Evolutionary conservation across 2,888 invertebrate species (phyloP).

Genomic region (Balanococcus diminutus): DNA sequence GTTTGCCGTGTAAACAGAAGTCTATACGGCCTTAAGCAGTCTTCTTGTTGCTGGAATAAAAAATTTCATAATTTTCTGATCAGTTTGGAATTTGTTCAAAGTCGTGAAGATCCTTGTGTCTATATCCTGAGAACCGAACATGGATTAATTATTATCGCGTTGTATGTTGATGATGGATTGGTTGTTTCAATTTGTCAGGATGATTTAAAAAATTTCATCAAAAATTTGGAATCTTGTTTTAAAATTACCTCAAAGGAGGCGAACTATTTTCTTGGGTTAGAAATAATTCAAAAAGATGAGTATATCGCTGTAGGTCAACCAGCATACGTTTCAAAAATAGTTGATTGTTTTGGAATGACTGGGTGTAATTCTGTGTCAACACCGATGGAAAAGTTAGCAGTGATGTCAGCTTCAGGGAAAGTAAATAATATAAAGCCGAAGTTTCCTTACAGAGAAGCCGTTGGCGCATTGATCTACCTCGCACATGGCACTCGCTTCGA

Average conservation of each 20-base stretch:
- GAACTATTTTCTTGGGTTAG: conserved; percentile 57
- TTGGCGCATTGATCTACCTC: neutral
- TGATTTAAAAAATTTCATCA: conserved; percentile 56
- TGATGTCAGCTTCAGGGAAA: neutral
- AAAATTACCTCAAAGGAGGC: conserved; percentile 56
- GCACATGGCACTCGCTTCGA: conserved; percentile 58
- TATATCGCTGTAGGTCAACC: neutral
- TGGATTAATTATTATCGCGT: conserved; percentile 58
- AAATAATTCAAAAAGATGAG: conserved; percentile 17
- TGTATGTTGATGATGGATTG: conserved; percentile 58
- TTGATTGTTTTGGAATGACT: conserved; percentile 54
- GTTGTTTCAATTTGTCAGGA: conserved; percentile 56
- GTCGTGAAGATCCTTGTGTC: conserved; percentile 60
- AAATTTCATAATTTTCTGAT: conserved; percentile 59
- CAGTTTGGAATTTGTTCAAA: conserved; percentile 58
- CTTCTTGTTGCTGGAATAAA: conserved; percentile 60
- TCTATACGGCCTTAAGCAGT: conserved; percentile 61
- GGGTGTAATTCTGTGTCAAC: conserved; percentile 53
- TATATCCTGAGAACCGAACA: conserved; percentile 57
- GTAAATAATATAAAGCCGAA: too few relatives aligned
- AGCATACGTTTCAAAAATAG: conserved; percentile 54
- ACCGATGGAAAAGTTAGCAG: conserved; percentile 47
- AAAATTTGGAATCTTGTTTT: conserved; percentile 53
- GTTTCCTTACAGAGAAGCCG: neutral
- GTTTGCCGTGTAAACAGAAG: conserved; percentile 60